Base-by-base conservation (phyloP, 2,888 invertebrate genomes). In the Campoplex capitator region DNA sequence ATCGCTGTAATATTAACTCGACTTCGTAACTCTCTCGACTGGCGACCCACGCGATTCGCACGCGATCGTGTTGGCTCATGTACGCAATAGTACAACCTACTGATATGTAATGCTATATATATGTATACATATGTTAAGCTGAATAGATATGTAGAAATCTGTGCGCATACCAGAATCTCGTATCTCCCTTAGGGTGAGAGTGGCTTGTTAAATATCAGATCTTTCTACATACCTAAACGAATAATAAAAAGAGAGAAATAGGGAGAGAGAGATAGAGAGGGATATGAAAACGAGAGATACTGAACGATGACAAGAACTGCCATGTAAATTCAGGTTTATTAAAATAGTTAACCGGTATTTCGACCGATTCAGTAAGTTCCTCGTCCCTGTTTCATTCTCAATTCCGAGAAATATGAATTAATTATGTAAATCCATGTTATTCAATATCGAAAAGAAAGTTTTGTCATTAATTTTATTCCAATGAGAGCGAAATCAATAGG, bases 1-100 rank as follows among this genome's bases (percentile, higher is more conserved):
- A 56, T 67, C 62, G 80, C 70, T 38, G 51, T 23, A 62, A 51
- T 32, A 58, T 48, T 42, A 68, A 74, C 48, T 62, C 42, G 35
- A 65, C 85, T 82, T 77, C 42, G 67, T 82, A 82, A 78, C 35
- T 68, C 67, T 75, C 32, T 48, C 32, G 23, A 54, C 6, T 16
- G 45, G n/a, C 54, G 32, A 77, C 85, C 81, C 85, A 85, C 85
- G 85, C 85, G 68, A 78, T 83, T 83, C 83, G 83, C 77, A 83
- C 83, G 81, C 67, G 73, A 82, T 67, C 67, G 2, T 28, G 74
- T 79, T 48, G 76, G 74, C 18, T 77, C 73, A 67, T 68, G 74
- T 81, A 65, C 82, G 85, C 77, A 82, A 85, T 85, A 78, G 78
- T 78, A 70, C 82, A 82, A 56, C 82, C 85, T 58, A 82, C 82